Percentiles rank a stretch among this genome's conserved stretches.
These are phyloP conservation scores for Mastigias papua DNA, from an alignment of 30 jellyfish, hydroid and myxozoan genomes.

Conservation along the genomic window DNA sequence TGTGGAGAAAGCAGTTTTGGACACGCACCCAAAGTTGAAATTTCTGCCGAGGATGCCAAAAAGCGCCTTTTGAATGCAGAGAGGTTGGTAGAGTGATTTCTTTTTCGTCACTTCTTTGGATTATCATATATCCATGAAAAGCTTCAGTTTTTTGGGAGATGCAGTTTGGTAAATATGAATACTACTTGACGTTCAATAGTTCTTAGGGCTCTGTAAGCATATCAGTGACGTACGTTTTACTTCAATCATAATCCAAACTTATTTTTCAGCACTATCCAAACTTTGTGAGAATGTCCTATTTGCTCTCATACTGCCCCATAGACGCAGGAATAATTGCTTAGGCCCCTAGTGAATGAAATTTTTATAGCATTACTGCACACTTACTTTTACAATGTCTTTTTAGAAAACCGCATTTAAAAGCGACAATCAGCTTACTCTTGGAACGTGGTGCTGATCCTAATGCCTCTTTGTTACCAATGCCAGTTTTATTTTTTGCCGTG, in stretches of 20 bases:
- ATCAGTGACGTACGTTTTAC: too few relatives aligned
- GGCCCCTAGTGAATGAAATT: too few relatives aligned
- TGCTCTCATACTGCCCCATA: too few relatives aligned
- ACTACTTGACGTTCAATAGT: too few relatives aligned
- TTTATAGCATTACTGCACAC: not conserved
- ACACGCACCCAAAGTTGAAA: constrained; percentile 47
- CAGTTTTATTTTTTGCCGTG: constrained; percentile 94
- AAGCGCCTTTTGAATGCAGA: constrained; percentile 66
- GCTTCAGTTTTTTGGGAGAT: too few relatives aligned
- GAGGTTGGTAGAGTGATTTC: constrained; percentile 26
- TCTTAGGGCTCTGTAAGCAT: too few relatives aligned
- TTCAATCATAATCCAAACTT: too few relatives aligned
- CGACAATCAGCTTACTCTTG: constrained; percentile 72
- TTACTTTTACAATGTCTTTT: not conserved
- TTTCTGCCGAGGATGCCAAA: constrained; percentile 38
- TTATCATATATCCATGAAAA: not conserved
- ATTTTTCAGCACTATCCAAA: too few relatives aligned
- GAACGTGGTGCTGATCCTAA: constrained; percentile 96
- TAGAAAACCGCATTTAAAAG: constrained; percentile 92
- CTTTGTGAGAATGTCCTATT: too few relatives aligned
- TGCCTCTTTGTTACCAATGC: constrained; percentile 88
- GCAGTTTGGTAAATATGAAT: too few relatives aligned
- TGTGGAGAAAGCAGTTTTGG: constrained; percentile 71
- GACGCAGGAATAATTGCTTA: too few relatives aligned
- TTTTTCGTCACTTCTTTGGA: not conserved